Evolutionary conservation across 2,113 vertebrate species (phyloP).

Genomic region (Tetrao urogallus): DNA sequence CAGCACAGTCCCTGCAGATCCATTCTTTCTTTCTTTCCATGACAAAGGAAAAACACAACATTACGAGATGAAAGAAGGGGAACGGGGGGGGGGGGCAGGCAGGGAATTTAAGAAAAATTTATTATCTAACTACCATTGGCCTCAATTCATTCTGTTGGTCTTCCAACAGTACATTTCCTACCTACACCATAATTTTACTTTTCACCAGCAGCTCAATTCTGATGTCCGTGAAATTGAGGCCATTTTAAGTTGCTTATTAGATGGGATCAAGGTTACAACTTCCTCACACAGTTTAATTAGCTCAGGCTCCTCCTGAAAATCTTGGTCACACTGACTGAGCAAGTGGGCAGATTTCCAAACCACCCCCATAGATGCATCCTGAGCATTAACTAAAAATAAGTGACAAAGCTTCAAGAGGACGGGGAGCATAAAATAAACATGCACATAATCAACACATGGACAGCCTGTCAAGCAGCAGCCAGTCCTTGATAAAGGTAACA

Average conservation of each 20-base stretch:
- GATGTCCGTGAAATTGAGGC: no score
- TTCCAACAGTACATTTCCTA: no score
- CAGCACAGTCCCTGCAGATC: no score
- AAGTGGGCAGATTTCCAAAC: slow-evolving; percentile 97
- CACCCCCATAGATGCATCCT: slow-evolving; percentile 92
- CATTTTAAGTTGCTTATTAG: background rate
- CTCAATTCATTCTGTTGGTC: no score
- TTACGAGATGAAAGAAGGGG: no score
- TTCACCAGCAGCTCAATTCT: no score
- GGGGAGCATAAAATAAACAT: background rate
- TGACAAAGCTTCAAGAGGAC: background rate
- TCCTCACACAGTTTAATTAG: slow-evolving; percentile 85
- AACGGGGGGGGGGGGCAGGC: no score
- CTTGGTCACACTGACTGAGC: slow-evolving; percentile 96
- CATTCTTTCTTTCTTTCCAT: background rate
- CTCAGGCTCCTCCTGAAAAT: slow-evolving; percentile 97
- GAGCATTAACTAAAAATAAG: slow-evolving; percentile 82
- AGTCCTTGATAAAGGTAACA: background rate
- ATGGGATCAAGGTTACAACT: slow-evolving; percentile 90
- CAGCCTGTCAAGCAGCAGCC: background rate
- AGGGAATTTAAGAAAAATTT: no score
- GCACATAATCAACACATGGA: background rate
- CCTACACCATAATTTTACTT: no score
- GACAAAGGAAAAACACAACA: no score
- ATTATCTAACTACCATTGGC: no score